Evolutionary conservation across 2,113 vertebrate species (phyloP).

Genomic region (Pseudopodoces humilis): DNA sequence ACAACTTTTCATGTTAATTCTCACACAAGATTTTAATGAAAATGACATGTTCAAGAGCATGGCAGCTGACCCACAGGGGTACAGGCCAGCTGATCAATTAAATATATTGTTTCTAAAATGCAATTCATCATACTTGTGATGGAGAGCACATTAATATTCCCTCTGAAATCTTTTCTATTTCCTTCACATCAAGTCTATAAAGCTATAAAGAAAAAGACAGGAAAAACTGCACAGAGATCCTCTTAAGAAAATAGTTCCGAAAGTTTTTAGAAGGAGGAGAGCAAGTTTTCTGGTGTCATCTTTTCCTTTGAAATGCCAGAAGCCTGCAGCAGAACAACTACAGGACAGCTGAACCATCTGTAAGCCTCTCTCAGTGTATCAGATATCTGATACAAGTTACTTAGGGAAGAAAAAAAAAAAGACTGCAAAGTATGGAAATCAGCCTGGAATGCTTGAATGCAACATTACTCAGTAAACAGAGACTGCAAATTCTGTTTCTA

Average conservation of each 20-base stretch:
- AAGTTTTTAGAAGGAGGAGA: background rate
- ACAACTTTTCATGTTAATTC: background rate
- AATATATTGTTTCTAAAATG: background rate
- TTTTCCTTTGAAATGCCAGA: background rate
- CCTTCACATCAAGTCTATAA: background rate
- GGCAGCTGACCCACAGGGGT: background rate
- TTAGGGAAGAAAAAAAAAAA: background rate
- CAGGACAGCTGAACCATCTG: background rate
- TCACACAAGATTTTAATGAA: background rate
- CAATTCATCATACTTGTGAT: background rate
- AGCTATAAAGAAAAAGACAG: background rate
- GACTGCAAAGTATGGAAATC: background rate
- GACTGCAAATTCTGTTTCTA: background rate
- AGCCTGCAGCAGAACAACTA: background rate
- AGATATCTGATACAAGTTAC: accelerated
- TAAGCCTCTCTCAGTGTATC: background rate
- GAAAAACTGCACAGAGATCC: background rate
- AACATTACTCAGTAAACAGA: background rate
- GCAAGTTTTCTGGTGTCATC: background rate
- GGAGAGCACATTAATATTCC: background rate
- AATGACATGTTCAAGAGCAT: background rate
- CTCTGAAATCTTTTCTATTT: background rate
- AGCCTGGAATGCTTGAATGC: background rate
- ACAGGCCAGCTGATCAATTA: background rate
- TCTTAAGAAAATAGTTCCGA: background rate